Evolutionary conservation across 1,140 invertebrate species (phyloP).

Genomic region (Pachypsylla venusta): DNA sequence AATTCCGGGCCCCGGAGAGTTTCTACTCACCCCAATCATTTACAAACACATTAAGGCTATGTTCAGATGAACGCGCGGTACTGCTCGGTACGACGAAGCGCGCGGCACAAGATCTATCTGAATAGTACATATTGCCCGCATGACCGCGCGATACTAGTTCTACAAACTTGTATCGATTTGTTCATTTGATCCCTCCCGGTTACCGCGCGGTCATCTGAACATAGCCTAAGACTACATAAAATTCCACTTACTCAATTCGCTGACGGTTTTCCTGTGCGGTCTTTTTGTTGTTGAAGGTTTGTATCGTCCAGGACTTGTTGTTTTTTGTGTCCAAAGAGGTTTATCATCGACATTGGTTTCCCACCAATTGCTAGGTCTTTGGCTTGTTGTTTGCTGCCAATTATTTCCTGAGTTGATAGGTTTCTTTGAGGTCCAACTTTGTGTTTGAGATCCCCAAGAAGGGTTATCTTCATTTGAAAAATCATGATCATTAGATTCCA

Average conservation of each 20-base stretch:
- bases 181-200: too few species aligned
- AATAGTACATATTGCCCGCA: too few species aligned
- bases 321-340: not conserved
- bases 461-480: not conserved
- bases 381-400: not conserved
- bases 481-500: not conserved
- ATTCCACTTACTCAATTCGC: not conserved
- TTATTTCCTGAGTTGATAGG: not conserved
- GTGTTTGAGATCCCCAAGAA: not conserved
- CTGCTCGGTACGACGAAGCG: too few species aligned
- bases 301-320: not conserved
- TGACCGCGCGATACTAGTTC: too few species aligned
- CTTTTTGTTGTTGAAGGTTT: not conserved
- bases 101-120: too few species aligned
- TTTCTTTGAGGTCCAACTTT: not conserved
- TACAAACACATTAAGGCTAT: too few species aligned
- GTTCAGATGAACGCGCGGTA: too few species aligned
- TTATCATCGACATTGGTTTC: not conserved
- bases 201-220: too few species aligned
- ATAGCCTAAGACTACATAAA: too few species aligned
- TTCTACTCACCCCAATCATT: too few species aligned
- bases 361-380: not conserved
- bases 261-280: constrained; percentile 4
- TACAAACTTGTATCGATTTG: too few species aligned
- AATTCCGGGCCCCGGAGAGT: too few species aligned